Percentiles rank a stretch among this genome's conserved stretches.
Conservation (phyloP, 1,140 invertebrate genomes). For the Gonatopus flavifemur region DNA sequence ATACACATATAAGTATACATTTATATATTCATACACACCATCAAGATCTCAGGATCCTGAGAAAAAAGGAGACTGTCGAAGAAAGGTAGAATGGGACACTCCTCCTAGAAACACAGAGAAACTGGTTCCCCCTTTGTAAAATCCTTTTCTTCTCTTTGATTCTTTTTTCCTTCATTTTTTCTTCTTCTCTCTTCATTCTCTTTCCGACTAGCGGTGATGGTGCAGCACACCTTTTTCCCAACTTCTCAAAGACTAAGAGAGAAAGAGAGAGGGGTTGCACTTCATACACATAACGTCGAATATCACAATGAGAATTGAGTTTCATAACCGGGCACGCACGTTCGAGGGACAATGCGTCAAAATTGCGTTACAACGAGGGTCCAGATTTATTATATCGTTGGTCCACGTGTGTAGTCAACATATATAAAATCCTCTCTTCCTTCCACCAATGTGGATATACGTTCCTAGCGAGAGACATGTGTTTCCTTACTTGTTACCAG, state of each 20-base stretch:
- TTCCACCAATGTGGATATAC: too few relatives aligned
- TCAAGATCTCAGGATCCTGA: slow-evolving; percentile 15
- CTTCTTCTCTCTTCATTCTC: slow-evolving; percentile 1
- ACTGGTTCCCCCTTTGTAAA: slow-evolving; percentile 40
- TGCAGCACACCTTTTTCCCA: slow-evolving; percentile 20
- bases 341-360: slow-evolving; percentile 42
- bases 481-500: slow-evolving; percentile 37
- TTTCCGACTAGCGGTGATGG: slow-evolving; percentile 11
- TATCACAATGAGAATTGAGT: slow-evolving; percentile 50
- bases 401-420: too few relatives aligned
- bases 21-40: too few relatives aligned
- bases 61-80: slow-evolving; percentile 26
- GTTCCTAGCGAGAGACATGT: slow-evolving; percentile 29
- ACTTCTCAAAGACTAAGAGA: slow-evolving; percentile 2
- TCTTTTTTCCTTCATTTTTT: neutral
- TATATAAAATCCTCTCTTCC: too few relatives aligned
- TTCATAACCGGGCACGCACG: slow-evolving; percentile 43
- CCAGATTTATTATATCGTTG: slow-evolving; percentile 39
- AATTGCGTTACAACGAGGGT: slow-evolving; percentile 54
- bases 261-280: slow-evolving; percentile 10
- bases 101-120: slow-evolving; percentile 31
- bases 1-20: too few relatives aligned
- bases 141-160: neutral
- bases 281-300: slow-evolving; percentile 19
- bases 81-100: neutral